phyloP scores from a whole-genome alignment of 2,888 invertebrate species.

The Erannis defoliaria region DNA sequence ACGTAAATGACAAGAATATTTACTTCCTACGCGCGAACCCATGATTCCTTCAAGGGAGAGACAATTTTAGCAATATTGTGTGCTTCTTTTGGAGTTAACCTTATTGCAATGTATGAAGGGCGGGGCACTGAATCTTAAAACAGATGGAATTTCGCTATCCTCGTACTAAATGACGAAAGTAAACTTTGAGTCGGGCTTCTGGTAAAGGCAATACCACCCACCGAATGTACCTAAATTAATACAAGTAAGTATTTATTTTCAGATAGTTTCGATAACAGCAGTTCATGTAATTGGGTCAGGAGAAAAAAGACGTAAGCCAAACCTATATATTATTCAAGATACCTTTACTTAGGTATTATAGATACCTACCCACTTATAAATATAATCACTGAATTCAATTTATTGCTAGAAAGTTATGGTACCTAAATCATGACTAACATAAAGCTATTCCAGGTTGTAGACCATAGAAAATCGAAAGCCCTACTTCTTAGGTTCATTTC shows the following conservation, averaged over 20 bases:
- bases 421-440: neutral
- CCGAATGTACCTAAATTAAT: neutral
- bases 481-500: no score
- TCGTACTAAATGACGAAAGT: no score
- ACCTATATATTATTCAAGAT: neutral
- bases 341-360: neutral
- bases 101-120: no score
- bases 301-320: slow-evolving; percentile 46
- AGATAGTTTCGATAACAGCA: slow-evolving; percentile 30
- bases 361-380: no score
- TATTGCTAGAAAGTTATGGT: neutral
- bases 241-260: slow-evolving; percentile 13
- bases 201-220: no score
- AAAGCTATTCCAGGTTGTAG: neutral
- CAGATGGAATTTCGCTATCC: no score
- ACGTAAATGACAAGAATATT: neutral
- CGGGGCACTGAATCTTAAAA: no score
- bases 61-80: no score
- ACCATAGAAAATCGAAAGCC: no score
- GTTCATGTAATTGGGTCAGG: slow-evolving; percentile 46
- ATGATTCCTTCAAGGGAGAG: no score
- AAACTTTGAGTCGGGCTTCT: no score
- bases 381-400: neutral
- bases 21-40: neutral
- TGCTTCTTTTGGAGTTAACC: no score